phyloP scores from a whole-genome alignment of 2,888 invertebrate species.

The Nomada fucata region DNA sequence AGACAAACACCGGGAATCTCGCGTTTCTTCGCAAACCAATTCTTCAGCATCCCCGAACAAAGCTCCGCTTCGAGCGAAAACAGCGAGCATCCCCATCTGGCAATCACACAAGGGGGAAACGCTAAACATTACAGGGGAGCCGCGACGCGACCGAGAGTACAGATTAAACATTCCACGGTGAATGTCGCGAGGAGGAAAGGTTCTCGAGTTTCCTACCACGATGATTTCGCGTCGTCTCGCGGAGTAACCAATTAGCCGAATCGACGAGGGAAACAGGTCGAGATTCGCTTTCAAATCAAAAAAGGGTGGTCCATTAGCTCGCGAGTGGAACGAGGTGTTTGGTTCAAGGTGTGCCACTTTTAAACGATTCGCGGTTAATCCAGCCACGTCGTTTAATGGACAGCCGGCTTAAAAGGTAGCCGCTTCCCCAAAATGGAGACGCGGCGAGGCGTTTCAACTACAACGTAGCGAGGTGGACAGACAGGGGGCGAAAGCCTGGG shows the following conservation, averaged over 20 bases:
- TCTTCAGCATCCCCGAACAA: constrained; percentile 7
- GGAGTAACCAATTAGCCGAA: background rate
- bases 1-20: constrained; percentile 3
- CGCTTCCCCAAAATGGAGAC: constrained; percentile 63
- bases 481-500: constrained; percentile 41
- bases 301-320: constrained; percentile 42
- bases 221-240: constrained; percentile 21
- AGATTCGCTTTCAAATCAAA: constrained; percentile 26
- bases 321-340: background rate
- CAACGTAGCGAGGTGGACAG: constrained; percentile 44
- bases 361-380: constrained; percentile 56
- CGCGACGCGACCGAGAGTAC: constrained; percentile 9
- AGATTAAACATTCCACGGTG: constrained; percentile 29
- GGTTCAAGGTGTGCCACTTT: constrained; percentile 55
- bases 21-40: constrained; percentile 35
- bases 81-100: background rate
- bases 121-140: constrained; percentile 20
- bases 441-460: constrained; percentile 59
- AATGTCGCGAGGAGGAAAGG: constrained; percentile 26
- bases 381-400: constrained; percentile 64
- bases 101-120: constrained; percentile 13
- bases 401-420: constrained; percentile 64
- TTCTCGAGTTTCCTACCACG: constrained; percentile 44
- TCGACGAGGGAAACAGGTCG: constrained; percentile 20
- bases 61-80: constrained; percentile 25